Evolutionary conservation across 37 sponge, comb jelly and placozoan species (phyloP).

Genomic region (Spongia lamella): DNA sequence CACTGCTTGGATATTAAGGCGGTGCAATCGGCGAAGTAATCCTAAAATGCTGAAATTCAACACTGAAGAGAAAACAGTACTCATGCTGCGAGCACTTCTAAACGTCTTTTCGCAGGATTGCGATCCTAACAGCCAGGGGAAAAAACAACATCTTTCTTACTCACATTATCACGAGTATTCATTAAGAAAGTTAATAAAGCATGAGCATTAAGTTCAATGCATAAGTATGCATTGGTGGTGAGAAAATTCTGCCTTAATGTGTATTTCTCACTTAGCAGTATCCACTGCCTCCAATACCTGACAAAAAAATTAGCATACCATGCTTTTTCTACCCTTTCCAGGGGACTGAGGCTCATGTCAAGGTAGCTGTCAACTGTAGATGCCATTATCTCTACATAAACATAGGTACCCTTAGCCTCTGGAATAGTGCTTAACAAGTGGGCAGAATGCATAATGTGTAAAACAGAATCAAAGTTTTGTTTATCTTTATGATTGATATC

Average conservation of each 20-base stretch:
- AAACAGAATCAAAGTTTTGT: no score
- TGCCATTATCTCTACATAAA: constrained; percentile 8
- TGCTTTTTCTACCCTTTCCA: constrained; percentile 32
- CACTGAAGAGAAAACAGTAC: constrained; percentile 46
- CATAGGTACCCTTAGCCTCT: constrained; percentile 42
- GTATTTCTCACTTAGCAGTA: no score
- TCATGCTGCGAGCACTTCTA: constrained; percentile 54
- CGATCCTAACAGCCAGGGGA: no score
- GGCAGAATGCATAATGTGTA: no score
- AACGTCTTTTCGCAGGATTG: no score
- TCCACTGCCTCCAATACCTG: constrained; percentile 50
- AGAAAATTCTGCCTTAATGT: no score
- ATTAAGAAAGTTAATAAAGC: constrained; percentile 20
- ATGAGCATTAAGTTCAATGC: constrained; percentile 63
- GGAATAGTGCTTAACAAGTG: constrained; percentile 33
- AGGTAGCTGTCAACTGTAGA: constrained; percentile 54
- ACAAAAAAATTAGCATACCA: constrained; percentile 46
- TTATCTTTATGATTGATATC: constrained; percentile 18
- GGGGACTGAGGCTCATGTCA: constrained; percentile 26
- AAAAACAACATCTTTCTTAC: constrained; percentile 15
- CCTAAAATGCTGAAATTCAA: constrained; percentile 53
- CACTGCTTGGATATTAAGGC: constrained; percentile 27
- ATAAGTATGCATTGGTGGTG: constrained; percentile 53
- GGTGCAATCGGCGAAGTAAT: constrained; percentile 42
- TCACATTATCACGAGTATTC: constrained; percentile 2